Evolutionary conservation across 2,113 vertebrate genomes (phyloP), one percentile per base, ranked within the genome.

Genomic region (Haemorhous mexicanus): DNA sequence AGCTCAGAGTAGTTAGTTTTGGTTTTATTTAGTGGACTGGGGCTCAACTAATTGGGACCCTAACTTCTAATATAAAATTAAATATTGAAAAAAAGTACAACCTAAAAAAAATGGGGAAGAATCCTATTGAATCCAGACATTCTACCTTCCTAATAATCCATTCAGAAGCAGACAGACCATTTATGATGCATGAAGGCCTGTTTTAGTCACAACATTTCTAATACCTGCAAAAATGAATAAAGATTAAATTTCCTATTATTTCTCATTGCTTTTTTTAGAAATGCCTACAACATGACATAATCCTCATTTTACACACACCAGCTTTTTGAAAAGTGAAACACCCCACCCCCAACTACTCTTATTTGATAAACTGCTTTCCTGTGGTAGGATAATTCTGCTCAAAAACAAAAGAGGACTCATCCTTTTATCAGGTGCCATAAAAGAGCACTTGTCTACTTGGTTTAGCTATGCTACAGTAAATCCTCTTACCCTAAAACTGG

Each of bases 391-490:
- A 94, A 96, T 81, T 88, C 52, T 91, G 37, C 64, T 87, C 55
- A 83, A 85, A 94, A 96, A 11, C 73, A 95, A 87, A 90, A 68
- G 49, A 76, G 63, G 81, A 86, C 47, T 84, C 77, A 78, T 88
- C 55, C 67, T 91, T 96, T 95, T 88, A 96, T 95, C 89, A 74
- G 39, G 50, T 75, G 26, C 32, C 0, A 1, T 70, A 75, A 91
- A 80, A 72, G 33, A 92, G 63, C 92, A 86, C 67, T 91, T 73
- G 83, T 86, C 61, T 83, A 44, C 50, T 78, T 50, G 61, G 47
- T 95, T 95, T 78, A 95, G 77, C 90, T 76, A 86, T 26, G 81
- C 61, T 76, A 81, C 55, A 80, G 49, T 76, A 96, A 96, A 96
- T 96, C 84, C 88, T 94, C 94, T 95, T 93, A 95, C 47, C 41